Conservation (phyloP, 2,797 vertebrate genomes). For the Cyprinodon diabolis region DNA sequence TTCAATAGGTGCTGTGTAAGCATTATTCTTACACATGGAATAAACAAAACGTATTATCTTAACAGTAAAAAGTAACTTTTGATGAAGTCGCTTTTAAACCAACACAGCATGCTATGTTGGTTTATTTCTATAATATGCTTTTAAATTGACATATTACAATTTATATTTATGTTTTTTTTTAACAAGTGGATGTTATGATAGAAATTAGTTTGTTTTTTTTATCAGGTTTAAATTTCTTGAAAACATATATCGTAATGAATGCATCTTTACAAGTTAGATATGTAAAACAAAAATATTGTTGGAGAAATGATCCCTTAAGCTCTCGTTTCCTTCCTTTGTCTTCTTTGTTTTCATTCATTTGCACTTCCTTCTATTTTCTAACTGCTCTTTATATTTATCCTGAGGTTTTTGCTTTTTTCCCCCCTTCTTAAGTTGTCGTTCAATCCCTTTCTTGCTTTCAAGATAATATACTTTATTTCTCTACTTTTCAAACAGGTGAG, state of each 20-base stretch:
- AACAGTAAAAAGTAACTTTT: not conserved
- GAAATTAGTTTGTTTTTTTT: not conserved
- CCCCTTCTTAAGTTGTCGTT: slow-evolving; percentile 2
- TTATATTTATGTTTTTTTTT: not conserved
- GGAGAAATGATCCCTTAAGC: not conserved
- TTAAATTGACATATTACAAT: not conserved
- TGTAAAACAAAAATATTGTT: not conserved
- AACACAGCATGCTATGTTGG: not conserved
- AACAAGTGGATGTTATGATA: not conserved
- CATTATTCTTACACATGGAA: not conserved
- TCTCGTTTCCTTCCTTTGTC: slow-evolving; percentile 6
- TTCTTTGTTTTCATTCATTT: slow-evolving; percentile 25
- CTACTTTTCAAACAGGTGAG: slow-evolving; percentile 82
- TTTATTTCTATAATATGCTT: not conserved
- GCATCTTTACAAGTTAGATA: not conserved
- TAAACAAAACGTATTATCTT: not conserved
- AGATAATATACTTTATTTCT: slow-evolving; percentile 10
- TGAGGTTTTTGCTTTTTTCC: not conserved
- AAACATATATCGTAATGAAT: not conserved
- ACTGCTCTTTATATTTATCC: not conserved
- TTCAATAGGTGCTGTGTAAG: not conserved
- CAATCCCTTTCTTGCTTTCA: slow-evolving; percentile 9
- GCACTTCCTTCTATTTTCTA: slow-evolving; percentile 22
- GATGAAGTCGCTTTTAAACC: not conserved
- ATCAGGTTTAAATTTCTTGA: not conserved